Conservation (phyloP, 53 echinoderm and acorn worm species). For the Holothuria scabra region DNA sequence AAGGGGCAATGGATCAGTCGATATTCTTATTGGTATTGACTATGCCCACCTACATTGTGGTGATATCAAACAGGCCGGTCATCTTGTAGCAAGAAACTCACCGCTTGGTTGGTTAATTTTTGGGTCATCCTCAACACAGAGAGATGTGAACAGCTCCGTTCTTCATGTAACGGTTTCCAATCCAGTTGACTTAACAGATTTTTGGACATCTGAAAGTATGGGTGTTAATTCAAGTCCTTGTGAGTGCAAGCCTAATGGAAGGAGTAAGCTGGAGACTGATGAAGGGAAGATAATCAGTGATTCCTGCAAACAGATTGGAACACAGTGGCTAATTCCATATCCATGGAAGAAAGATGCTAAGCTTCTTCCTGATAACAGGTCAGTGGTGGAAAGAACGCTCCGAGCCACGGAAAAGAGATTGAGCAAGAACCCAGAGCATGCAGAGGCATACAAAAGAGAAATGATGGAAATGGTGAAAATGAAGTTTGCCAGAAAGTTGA, state of each 20-base stretch:
- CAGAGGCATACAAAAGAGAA: slow-evolving; percentile 58
- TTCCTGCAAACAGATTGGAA: slow-evolving; percentile 56
- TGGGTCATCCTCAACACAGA: slow-evolving; percentile 36
- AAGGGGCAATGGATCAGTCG: slow-evolving; percentile 45
- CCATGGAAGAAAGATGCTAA: slow-evolving; percentile 71
- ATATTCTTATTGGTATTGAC: slow-evolving; percentile 56
- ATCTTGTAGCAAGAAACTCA: slow-evolving; percentile 50
- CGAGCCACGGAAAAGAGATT: slow-evolving; percentile 56
- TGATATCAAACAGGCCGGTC: slow-evolving; percentile 29
- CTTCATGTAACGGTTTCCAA: slow-evolving; percentile 50
- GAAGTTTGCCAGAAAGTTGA: slow-evolving; percentile 67
- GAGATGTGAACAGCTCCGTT: not conserved
- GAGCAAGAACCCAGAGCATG: slow-evolving; percentile 58
- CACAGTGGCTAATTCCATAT: slow-evolving; percentile 68
- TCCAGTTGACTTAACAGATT: slow-evolving; percentile 62
- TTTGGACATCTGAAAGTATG: slow-evolving; percentile 65
- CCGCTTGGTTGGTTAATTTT: slow-evolving; percentile 71
- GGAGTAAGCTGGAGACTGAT: slow-evolving; percentile 54
- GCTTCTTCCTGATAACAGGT: slow-evolving; percentile 65
- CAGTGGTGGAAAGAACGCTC: slow-evolving; percentile 57
- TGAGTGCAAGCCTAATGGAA: slow-evolving; percentile 37
- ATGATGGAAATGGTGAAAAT: slow-evolving; percentile 67
- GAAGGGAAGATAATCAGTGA: slow-evolving; percentile 44
- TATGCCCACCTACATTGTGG: slow-evolving; percentile 37
- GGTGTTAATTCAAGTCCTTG: slow-evolving; percentile 47